These are phyloP conservation scores for Macroramphosus scolopax DNA, from an alignment of 2,797 vertebrate genomes.

Conservation along the genomic window DNA sequence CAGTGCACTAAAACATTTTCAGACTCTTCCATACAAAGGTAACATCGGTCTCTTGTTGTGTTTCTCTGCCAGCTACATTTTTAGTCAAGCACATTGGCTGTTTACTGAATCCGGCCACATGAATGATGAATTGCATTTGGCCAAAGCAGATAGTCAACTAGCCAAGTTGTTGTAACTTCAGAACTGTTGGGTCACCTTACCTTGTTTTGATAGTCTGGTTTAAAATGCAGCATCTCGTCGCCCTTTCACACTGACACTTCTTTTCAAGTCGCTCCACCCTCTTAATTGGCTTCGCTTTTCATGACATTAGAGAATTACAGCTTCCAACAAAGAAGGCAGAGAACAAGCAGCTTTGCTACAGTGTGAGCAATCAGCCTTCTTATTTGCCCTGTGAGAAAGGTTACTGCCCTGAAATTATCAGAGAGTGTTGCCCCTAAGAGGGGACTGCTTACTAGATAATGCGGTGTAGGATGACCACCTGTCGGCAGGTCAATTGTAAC, in stretches of 20 bases:
- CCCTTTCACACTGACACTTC: constrained; percentile 51
- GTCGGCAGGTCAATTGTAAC: constrained; percentile 61
- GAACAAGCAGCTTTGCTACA: constrained; percentile 46
- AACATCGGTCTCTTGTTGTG: not conserved
- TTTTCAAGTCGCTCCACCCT: constrained; percentile 53
- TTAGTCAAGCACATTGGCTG: constrained; percentile 11
- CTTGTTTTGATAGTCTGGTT: constrained; percentile 77
- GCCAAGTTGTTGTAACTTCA: constrained; percentile 63
- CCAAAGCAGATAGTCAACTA: constrained; percentile 36
- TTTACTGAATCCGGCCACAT: constrained; percentile 46
- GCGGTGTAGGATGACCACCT: constrained; percentile 71
- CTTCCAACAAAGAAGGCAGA: constrained; percentile 49
- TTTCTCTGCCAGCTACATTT: constrained; percentile 5
- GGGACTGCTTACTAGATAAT: constrained; percentile 49
- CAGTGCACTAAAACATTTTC: not conserved
- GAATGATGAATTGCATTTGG: constrained; percentile 58
- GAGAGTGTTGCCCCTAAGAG: constrained; percentile 47
- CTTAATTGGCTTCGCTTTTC: constrained; percentile 60
- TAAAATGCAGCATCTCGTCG: constrained; percentile 73
- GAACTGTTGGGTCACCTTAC: constrained; percentile 73
- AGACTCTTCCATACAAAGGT: not conserved
- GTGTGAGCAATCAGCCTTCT: constrained; percentile 48
- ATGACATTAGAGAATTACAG: constrained; percentile 59
- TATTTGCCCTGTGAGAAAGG: constrained; percentile 64
- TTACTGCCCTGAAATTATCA: constrained; percentile 62